These are phyloP conservation scores for Tachina grossa DNA, from an alignment of 2,888 invertebrate species.

Conservation along the genomic window DNA sequence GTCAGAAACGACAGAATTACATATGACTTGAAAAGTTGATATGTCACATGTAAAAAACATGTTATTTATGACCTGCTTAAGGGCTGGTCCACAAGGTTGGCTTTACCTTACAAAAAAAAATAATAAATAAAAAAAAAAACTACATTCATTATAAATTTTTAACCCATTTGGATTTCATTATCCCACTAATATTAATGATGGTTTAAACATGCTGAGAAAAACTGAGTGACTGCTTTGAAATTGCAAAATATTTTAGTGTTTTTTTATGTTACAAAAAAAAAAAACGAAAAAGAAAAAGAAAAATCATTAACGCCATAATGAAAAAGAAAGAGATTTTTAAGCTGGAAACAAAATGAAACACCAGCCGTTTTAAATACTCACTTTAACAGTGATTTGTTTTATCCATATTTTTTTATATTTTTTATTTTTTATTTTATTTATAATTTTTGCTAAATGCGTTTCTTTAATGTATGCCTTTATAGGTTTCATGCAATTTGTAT, in stretches of 20 bases:
- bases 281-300: background rate
- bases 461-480: conserved; percentile 56
- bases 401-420: background rate
- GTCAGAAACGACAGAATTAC: too few species aligned
- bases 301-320: conserved; percentile 40
- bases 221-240: conserved; percentile 21
- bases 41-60: too few species aligned
- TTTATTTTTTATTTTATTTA: conserved; percentile 7
- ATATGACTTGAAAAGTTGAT: too few species aligned
- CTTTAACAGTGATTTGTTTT: conserved; percentile 43
- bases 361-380: conserved; percentile 49
- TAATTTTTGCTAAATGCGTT: conserved; percentile 45
- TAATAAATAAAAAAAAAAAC: conserved; percentile 1
- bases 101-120: background rate
- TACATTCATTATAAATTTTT: conserved; percentile 2
- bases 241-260: conserved; percentile 44
- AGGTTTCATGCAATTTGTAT: conserved; percentile 54
- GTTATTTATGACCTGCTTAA: too few species aligned
- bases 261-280: background rate
- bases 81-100: background rate
- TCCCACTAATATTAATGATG: conserved; percentile 1
- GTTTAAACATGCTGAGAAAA: background rate
- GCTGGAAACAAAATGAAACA: conserved; percentile 47
- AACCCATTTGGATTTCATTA: conserved; percentile 39
- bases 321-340: conserved; percentile 20